Base-by-base conservation (phyloP, 2,113 vertebrate species). In the Entomyzon cyanotis region DNA sequence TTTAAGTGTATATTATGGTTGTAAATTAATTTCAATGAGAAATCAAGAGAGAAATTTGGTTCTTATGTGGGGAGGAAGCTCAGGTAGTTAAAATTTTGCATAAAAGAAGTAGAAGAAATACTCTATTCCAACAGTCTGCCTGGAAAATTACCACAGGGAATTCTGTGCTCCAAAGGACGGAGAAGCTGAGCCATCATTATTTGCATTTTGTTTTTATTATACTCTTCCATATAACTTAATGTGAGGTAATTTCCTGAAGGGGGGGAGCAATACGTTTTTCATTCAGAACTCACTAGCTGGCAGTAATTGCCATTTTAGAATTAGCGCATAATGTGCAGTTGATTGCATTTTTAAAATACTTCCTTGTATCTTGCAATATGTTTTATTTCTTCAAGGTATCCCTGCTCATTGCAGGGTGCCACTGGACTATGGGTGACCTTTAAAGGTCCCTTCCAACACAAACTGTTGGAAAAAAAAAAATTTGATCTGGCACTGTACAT, bases 71-170 rank as follows among this genome's bases (percentile, higher is more conserved):
- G 27, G 22, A 90, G 33, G 11, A 55, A 30, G 11, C 20, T 71
- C 14, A 56, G 15, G 30, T 5, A 31, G 20, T 64, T 23, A 56
- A 87, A 56, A 47, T 56, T 27, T 67, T 46, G 19, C 1, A 3
- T 49, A 39, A 73, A 84, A 87, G 8, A 5, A 42, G 18, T 21
- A 31, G 22, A 39, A 84, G 7, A 84, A 89, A 69, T 64, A 55
- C 5, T 6, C 56, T 0, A 2, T 58, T 87, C 17, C 24, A 55
- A 0, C 33, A 8, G 8, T 70, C 50, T 18, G 2, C 2, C 22
- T 35, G 21, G 44, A 68, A 86, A 69, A 60, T 68, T 71, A 53
- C 41, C 2, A 1, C 27, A 20, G 16, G 21, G 18, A 93, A 11
- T 80, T 89, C n/a, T 42, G 9, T n/a, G 15, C 69, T 47, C n/a